Evolutionary conservation across 1,140 invertebrate genomes (phyloP).

Genomic region (Macrostomum lignano): DNA sequence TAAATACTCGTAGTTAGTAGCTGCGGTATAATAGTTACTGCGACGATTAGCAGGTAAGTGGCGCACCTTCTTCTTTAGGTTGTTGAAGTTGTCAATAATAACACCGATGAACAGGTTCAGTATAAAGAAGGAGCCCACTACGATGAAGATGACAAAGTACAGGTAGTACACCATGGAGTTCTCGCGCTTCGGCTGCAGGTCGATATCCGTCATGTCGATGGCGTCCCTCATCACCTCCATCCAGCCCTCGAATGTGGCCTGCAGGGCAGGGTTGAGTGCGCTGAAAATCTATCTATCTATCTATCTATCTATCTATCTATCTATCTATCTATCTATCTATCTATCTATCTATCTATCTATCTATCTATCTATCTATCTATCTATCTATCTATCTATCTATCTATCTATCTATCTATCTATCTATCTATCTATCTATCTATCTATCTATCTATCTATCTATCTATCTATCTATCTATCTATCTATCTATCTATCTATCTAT

Average conservation of each 20-base stretch:
- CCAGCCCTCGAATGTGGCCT: conserved; percentile 56
- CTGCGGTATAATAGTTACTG: background rate
- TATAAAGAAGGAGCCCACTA: conserved; percentile 84
- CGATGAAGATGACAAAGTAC: conserved; percentile 89
- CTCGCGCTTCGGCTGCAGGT: conserved; percentile 65
- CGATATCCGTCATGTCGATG: conserved; percentile 45
- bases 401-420: too few relatives aligned
- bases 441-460: too few relatives aligned
- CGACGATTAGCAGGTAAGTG: background rate
- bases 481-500: too few relatives aligned
- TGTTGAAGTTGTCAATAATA: conserved; percentile 91
- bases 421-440: too few relatives aligned
- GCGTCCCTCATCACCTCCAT: conserved; percentile 93
- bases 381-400: too few relatives aligned
- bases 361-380: too few relatives aligned
- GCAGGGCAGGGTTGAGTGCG: conserved; percentile 6
- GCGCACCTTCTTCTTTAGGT: conserved; percentile 66
- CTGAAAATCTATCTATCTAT: background rate
- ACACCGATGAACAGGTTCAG: conserved; percentile 88
- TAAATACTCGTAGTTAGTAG: background rate
- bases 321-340: too few relatives aligned
- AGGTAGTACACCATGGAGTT: conserved; percentile 82
- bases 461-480: too few relatives aligned
- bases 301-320: too few relatives aligned
- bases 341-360: too few relatives aligned